Evolutionary conservation across 2,888 invertebrate species (phyloP), one percentile per base, ranked within the genome.

Genomic region (Eupsilia transversa): DNA sequence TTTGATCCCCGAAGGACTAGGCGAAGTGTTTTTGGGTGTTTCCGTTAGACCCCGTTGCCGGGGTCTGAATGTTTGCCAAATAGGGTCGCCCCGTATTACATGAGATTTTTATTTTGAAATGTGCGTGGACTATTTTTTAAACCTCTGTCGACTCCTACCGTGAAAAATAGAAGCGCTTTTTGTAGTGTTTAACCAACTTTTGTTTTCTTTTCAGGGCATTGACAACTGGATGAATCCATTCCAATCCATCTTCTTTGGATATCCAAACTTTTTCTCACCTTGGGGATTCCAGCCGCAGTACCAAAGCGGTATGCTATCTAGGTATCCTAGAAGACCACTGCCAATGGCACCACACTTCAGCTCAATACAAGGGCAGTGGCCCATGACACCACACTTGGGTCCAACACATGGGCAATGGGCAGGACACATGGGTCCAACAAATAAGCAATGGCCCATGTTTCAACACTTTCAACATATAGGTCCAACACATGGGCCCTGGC

Each of bases 201-300:
- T 43, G 0, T n/a, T 60, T 23, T 49, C 6, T 41, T 72, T 72
- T 23, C 49, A 73, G 73, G 60, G 33, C 27, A 0, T 60, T 10
- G 59, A 27, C 5, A 52, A 60, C 33, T 73, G 72, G 59, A 17
- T 52, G 2, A 72, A 41, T 41, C 49, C 73, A 10, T 52, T 60
- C 27, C 43, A 43, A 3, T 7, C 27, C 7, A 3, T 43, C 23
- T 27, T 12, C 33, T 52, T 72, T 33, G 72, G 73, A 33, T 33
- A 1, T 10, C 38, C 35, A 38, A 59, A 73, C 49, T 60, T 12
- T 27, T 60, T n/a, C 33, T n/a, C 17, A 27, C 33, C 49, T 1
- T 73, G 49, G 72, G 72, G 23, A 52, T 27, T 17, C 7, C 73
- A 41, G 0, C 35, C n/a, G 1, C 46, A 30, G 7, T 27, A 57